Evolutionary conservation across 2,113 vertebrate genomes (phyloP).

Genomic region (Thamnaconus septentrionalis): DNA sequence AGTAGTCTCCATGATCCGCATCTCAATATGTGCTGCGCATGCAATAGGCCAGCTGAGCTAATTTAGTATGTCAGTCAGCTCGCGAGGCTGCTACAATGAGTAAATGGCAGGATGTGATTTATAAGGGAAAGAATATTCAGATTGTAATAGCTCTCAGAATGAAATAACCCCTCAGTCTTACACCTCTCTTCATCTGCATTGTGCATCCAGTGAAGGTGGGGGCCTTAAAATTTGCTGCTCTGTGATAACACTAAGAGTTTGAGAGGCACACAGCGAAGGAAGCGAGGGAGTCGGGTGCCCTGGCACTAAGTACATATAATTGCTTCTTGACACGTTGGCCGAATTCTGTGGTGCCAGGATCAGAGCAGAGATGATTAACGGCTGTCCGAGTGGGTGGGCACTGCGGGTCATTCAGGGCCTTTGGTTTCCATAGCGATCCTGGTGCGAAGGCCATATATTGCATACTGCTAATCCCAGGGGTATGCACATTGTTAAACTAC

Average conservation of each 20-base stretch:
- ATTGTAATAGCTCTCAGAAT: conserved; percentile 68
- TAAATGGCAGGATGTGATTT: conserved; percentile 74
- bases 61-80: conserved; percentile 73
- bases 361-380: conserved; percentile 84
- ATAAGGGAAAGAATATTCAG: conserved; percentile 71
- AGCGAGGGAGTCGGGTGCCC: conserved; percentile 62
- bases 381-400: conserved; percentile 78
- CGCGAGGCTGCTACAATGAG: conserved; percentile 68
- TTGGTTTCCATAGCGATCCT: conserved; percentile 79
- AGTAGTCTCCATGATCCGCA: conserved; percentile 73
- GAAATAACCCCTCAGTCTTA: conserved; percentile 61
- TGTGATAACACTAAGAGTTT: conserved; percentile 79
- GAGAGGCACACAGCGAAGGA: conserved; percentile 49
- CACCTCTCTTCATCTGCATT: conserved; percentile 70
- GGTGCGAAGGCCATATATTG: conserved; percentile 76
- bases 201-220: conserved; percentile 72
- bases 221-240: conserved; percentile 74
- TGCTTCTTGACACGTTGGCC: conserved; percentile 83
- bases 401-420: conserved; percentile 70
- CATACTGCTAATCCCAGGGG: conserved; percentile 69
- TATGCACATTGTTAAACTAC: conserved; percentile 78
- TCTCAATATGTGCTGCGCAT: conserved; percentile 71
- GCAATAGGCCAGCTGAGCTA: conserved; percentile 69
- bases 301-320: conserved; percentile 82
- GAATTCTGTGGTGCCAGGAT: conserved; percentile 85